Conservation (phyloP, 2,113 vertebrate genomes). For the Aleadryas rufinucha region DNA sequence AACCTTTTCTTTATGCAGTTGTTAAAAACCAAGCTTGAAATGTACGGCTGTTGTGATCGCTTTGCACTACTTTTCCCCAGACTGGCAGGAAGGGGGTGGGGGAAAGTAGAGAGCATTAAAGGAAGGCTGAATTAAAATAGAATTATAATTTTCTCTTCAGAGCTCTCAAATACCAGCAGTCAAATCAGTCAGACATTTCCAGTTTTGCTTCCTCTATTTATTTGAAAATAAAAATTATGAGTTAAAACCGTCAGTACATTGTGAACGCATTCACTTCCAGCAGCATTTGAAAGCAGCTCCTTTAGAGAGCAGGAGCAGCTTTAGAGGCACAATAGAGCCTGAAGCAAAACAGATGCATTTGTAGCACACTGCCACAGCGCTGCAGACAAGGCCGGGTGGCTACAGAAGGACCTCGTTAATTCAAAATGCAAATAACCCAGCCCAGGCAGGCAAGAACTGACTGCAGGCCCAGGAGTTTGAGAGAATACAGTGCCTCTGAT, state of each 20-base stretch:
- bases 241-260: not conserved
- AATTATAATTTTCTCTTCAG: not conserved
- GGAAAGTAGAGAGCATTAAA: not conserved
- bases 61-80: not conserved
- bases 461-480: not conserved
- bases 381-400: not conserved
- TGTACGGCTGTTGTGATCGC: not conserved
- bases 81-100: not conserved
- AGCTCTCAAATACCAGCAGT: not conserved
- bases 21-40: not conserved
- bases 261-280: not conserved
- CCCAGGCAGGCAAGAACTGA: not conserved
- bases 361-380: not conserved
- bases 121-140: not conserved
- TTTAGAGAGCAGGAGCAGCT: not conserved
- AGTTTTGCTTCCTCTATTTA: not conserved
- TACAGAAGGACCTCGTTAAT: not conserved
- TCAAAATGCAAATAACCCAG: slow-evolving; percentile 5
- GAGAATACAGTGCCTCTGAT: not conserved
- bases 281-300: not conserved
- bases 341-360: not conserved
- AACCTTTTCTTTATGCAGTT: not conserved
- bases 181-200: not conserved
- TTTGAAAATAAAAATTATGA: not conserved
- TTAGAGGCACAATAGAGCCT: not conserved